These are phyloP conservation scores for Drosophila paranaensis DNA, from an alignment of 2,888 invertebrate genomes.

Conservation along the genomic window DNA sequence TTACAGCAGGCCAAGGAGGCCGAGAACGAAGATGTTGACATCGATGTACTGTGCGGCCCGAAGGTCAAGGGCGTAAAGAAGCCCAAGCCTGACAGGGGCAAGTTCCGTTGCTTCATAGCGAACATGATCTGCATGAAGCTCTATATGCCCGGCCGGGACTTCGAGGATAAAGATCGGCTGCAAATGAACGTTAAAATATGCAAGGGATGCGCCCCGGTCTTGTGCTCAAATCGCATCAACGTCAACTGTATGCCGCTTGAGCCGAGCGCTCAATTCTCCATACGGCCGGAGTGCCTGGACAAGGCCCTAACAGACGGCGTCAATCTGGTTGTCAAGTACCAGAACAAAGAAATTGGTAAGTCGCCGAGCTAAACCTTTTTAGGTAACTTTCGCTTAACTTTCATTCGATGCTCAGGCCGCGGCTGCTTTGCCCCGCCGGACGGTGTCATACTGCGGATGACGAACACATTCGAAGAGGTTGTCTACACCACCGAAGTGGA, in stretches of 20 bases:
- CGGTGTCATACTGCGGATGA: constrained; percentile 37
- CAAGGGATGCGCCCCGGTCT: constrained; percentile 39
- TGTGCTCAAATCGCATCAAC: constrained; percentile 53
- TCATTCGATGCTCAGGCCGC: constrained; percentile 30
- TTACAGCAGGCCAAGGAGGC: constrained; percentile 30
- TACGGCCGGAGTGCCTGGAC: constrained; percentile 53
- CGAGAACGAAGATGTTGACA: constrained; percentile 7
- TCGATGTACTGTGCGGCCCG: constrained; percentile 28
- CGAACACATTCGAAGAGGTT: constrained; percentile 26
- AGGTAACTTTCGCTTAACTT: too few species aligned
- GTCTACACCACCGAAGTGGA: constrained; percentile 60
- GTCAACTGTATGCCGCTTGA: constrained; percentile 55
- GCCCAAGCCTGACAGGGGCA: constrained; percentile 27
- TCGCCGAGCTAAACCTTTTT: neutral
- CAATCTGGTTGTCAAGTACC: constrained; percentile 42
- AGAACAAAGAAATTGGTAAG: constrained; percentile 61
- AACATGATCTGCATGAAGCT: constrained; percentile 59
- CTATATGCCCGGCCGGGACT: constrained; percentile 61
- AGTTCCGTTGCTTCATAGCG: constrained; percentile 33
- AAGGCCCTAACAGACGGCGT: constrained; percentile 58
- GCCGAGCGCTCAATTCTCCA: constrained; percentile 38
- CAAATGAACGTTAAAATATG: constrained; percentile 45
- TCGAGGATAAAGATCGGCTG: constrained; percentile 42
- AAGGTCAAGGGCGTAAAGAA: constrained; percentile 43
- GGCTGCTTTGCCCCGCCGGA: constrained; percentile 57